phyloP scores from a whole-genome alignment of 2,797 vertebrate genomes.

The Steatocranus sp. region DNA sequence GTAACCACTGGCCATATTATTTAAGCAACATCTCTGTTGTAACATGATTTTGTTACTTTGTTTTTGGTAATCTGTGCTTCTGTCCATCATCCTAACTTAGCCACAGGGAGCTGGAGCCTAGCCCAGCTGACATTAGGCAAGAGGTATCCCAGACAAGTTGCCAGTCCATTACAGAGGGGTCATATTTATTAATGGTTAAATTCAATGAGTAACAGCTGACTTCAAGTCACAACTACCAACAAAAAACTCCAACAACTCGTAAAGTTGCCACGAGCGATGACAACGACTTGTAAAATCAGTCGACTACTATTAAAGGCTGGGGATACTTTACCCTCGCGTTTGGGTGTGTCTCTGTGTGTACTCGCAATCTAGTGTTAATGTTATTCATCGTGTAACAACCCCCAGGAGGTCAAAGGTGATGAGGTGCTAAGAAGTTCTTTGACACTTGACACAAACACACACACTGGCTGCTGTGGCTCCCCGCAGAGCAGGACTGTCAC shows the following conservation, averaged over 20 bases:
- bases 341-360: neutral
- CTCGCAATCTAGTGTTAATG: slow-evolving; percentile 18
- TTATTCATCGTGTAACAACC: slow-evolving; percentile 42
- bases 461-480: slow-evolving; percentile 37
- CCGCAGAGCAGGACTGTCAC: slow-evolving; percentile 67
- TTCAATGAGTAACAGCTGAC: neutral
- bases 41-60: neutral
- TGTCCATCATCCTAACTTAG: neutral
- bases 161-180: neutral
- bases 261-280: neutral
- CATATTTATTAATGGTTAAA: neutral
- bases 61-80: neutral
- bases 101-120: neutral
- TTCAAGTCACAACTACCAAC: neutral
- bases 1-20: neutral
- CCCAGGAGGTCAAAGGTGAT: slow-evolving; percentile 58
- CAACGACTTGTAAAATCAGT: neutral
- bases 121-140: neutral
- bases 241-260: neutral
- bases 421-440: slow-evolving; percentile 67
- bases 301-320: neutral
- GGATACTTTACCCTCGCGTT: neutral
- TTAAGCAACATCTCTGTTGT: neutral
- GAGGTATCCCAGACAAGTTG: neutral
- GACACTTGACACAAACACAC: slow-evolving; percentile 64